A percentile compares a stretch with the other conserved stretches of the same genome.
Evolutionary conservation across 2,888 invertebrate genomes (phyloP).

Genomic region (Drosophila maculinotata): DNA sequence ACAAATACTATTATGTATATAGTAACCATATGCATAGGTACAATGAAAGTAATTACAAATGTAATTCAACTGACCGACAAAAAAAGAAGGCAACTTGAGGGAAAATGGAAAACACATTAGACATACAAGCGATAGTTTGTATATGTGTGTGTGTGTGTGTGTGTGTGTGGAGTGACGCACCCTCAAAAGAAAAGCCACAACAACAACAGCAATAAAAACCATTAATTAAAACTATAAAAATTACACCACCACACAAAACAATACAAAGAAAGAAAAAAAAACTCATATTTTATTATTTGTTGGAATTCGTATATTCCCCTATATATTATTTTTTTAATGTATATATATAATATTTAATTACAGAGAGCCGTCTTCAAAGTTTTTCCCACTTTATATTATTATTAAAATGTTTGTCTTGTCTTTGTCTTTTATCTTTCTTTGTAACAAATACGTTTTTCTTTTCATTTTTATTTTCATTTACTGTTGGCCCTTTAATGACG

Average conservation of each 20-base stretch:
- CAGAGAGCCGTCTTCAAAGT: slow-evolving; percentile 50
- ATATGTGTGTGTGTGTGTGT: neutral
- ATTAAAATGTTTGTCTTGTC: slow-evolving; percentile 52
- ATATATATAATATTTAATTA: slow-evolving; percentile 61
- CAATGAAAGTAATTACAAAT: slow-evolving; percentile 76
- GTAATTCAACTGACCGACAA: slow-evolving; percentile 58
- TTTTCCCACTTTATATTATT: slow-evolving; percentile 50
- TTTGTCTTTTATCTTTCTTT: slow-evolving; percentile 42
- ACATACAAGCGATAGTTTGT: no score
- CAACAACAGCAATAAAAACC: slow-evolving; percentile 62
- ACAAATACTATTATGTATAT: slow-evolving; percentile 11
- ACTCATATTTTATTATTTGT: slow-evolving; percentile 58
- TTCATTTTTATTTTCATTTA: no score
- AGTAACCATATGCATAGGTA: slow-evolving; percentile 40
- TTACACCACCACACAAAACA: slow-evolving; percentile 56
- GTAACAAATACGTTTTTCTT: slow-evolving; percentile 14
- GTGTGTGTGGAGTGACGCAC: slow-evolving; percentile 40
- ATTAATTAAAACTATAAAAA: slow-evolving; percentile 81
- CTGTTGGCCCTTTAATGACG: no score
- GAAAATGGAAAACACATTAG: slow-evolving; percentile 46
- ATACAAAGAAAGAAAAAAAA: slow-evolving; percentile 19
- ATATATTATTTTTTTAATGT: slow-evolving; percentile 21
- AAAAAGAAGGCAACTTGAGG: slow-evolving; percentile 16
- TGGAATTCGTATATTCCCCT: slow-evolving; percentile 31
- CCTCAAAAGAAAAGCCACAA: slow-evolving; percentile 51